Percentiles rank a stretch among this genome's conserved stretches.
Evolutionary conservation across 2,113 vertebrate genomes (phyloP).

Genomic region (Albula goreensis): DNA sequence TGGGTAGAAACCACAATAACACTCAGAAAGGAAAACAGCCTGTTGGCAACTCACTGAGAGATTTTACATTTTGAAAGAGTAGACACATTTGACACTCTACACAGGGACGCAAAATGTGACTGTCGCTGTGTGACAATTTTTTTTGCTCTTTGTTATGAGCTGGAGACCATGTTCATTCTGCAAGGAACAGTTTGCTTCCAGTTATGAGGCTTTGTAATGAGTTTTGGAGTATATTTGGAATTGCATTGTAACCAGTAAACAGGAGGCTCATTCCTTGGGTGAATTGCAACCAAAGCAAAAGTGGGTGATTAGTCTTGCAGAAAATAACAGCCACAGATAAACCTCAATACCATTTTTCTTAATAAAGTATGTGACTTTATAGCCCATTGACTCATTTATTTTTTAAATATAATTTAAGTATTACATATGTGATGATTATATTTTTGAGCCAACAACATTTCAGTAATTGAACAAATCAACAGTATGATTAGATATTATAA

Average conservation of each 20-base stretch:
- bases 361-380: background rate
- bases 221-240: background rate
- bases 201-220: conserved; percentile 10
- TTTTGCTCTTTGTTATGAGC: conserved; percentile 7
- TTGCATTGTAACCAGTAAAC: conserved; percentile 5
- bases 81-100: background rate
- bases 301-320: conserved; percentile 3
- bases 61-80: background rate
- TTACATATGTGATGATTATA: no score
- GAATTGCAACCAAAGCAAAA: background rate
- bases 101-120: background rate
- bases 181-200: background rate
- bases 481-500: no score
- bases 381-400: no score
- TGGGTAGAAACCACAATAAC: background rate
- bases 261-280: background rate
- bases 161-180: background rate
- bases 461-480: no score
- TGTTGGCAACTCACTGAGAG: background rate
- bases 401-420: no score
- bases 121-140: background rate
- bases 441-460: no score
- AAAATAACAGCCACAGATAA: background rate
- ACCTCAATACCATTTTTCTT: background rate
- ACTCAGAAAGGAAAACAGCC: background rate